phyloP scores from a whole-genome alignment of 2,797 vertebrate species.

The Gymnopithys bicolor region DNA sequence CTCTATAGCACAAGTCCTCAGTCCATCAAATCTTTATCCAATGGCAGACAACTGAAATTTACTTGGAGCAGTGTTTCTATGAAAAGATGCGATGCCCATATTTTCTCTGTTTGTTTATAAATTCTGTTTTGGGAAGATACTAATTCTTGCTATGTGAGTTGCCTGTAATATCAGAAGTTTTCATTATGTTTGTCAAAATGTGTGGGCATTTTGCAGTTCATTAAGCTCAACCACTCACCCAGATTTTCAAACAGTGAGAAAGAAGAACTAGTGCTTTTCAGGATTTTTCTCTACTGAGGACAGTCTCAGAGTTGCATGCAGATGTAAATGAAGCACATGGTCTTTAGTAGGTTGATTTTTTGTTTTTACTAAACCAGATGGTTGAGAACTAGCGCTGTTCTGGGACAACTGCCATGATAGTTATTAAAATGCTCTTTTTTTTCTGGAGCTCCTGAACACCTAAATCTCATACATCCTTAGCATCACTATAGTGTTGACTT shows the following conservation, averaged over 20 bases:
- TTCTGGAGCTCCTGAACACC: not conserved
- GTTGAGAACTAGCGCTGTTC: not conserved
- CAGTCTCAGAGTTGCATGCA: not conserved
- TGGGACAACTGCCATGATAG: not conserved
- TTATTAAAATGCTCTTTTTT: not conserved
- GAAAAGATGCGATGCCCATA: not conserved
- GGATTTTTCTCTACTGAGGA: not conserved
- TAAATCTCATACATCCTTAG: not conserved
- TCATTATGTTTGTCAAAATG: not conserved
- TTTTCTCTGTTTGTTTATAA: not conserved
- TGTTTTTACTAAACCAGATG: not conserved
- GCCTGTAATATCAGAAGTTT: not conserved
- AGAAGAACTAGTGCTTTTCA: not conserved
- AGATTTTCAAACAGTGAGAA: not conserved
- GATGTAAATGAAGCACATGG: not conserved
- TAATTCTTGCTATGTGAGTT: not conserved
- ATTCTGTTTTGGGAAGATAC: not conserved
- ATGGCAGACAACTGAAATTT: not conserved
- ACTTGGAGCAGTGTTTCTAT: not conserved
- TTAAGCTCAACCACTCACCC: not conserved
- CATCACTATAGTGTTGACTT: not conserved
- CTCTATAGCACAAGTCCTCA: not conserved
- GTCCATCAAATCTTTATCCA: not conserved
- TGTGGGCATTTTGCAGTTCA: not conserved
- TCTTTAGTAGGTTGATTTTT: not conserved